Percentiles rank a stretch among this genome's conserved stretches.
These are phyloP conservation scores for Willowsia nigromaculata DNA, from an alignment of 2,888 invertebrate genomes.

Conservation along the genomic window DNA sequence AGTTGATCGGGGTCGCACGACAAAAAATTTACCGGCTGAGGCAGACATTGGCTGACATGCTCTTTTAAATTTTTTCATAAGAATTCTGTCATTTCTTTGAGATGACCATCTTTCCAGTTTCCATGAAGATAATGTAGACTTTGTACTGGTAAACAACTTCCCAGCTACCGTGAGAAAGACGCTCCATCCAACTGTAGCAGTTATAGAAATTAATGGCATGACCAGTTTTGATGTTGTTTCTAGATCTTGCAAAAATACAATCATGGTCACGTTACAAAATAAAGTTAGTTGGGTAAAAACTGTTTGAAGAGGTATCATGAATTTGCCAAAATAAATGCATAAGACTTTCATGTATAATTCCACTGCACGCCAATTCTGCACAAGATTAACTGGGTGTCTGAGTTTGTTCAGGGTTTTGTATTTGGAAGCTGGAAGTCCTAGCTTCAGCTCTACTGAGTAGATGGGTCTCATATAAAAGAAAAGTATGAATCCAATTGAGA, in stretches of 20 bases:
- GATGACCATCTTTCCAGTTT: not conserved
- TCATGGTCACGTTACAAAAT: conserved; percentile 31
- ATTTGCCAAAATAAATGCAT: not conserved
- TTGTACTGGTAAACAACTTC: not conserved
- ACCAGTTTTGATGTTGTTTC: not conserved
- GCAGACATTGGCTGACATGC: not conserved
- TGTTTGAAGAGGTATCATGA: conserved; percentile 1
- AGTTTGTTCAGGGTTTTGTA: conserved; percentile 12
- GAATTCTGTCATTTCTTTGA: not conserved
- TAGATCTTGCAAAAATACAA: not conserved
- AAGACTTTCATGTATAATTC: not conserved
- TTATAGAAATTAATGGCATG: not conserved
- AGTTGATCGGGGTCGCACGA: not conserved
- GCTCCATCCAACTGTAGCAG: not conserved
- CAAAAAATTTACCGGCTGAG: not conserved
- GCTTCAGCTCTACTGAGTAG: not conserved
- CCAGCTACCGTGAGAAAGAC: not conserved
- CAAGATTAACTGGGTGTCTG: not conserved
- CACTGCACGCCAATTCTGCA: not conserved
- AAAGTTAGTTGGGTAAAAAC: not conserved
- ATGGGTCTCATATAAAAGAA: not conserved
- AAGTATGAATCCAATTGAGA: not conserved
- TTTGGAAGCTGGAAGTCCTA: not conserved
- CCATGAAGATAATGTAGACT: conserved; percentile 10
- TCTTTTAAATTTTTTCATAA: conserved; percentile 4